Percentiles rank a stretch among this genome's conserved stretches.
Evolutionary conservation across 2,888 invertebrate species (phyloP).

Genomic region (Danaus chrysippus): DNA sequence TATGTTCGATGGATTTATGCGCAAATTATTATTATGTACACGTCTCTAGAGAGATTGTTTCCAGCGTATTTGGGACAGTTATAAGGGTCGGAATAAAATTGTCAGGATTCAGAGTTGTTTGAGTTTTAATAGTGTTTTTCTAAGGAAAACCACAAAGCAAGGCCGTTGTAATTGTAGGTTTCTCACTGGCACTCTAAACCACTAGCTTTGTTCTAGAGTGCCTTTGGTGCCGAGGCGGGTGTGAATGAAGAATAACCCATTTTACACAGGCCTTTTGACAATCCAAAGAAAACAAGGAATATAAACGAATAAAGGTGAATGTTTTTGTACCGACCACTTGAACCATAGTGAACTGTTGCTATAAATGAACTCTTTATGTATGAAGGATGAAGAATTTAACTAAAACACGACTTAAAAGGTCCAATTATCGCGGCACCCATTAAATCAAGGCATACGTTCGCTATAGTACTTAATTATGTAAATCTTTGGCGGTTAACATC

Average conservation of each 20-base stretch:
- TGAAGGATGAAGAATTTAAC: constrained; percentile 15
- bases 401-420: constrained; percentile 37
- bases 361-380: not conserved
- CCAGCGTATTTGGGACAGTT: too few relatives aligned
- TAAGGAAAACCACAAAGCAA: constrained; percentile 1
- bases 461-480: constrained; percentile 67
- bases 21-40: too few relatives aligned
- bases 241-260: constrained; percentile 18
- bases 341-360: not conserved
- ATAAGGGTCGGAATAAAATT: not conserved
- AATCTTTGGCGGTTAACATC: constrained; percentile 75
- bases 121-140: not conserved
- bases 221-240: constrained; percentile 1
- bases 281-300: not conserved
- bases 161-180: constrained; percentile 4
- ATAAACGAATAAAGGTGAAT: constrained; percentile 5
- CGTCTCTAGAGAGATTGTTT: too few relatives aligned
- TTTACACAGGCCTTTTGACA: not conserved
- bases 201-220: constrained; percentile 16
- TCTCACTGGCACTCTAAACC: constrained; percentile 15
- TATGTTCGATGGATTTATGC: too few relatives aligned
- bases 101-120: not conserved
- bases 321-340: not conserved
- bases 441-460: constrained; percentile 57
- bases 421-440: constrained; percentile 54